Base-by-base conservation (phyloP, 2,888 invertebrate genomes). In the Aquatica leii region DNA sequence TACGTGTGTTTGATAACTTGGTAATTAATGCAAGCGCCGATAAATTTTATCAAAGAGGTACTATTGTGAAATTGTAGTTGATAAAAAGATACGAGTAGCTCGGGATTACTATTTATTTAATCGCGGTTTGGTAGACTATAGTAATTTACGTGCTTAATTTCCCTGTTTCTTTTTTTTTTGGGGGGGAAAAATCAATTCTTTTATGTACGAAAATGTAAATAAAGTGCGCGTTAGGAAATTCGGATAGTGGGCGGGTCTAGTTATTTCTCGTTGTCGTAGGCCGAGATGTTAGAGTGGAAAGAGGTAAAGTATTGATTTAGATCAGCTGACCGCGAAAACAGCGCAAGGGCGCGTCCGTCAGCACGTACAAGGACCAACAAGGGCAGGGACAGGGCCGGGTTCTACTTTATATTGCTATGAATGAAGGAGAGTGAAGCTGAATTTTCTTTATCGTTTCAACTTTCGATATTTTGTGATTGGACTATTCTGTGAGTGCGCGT, bases 271-370 rank as follows among this genome's bases (percentile, higher is more conserved):
- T 74, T 74, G 74, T 69, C 73, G 73, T 74, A 74, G 74, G 72
- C 71, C 72, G 67, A 53, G 62, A 64, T 56, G 63, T 53, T 50
- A 64, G 48, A 60, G 62, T 64, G 64, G 69, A 69, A 58, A 62
- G 65, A 62, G 67, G 67, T 60, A 66, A 67, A 71, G 70, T 74
- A 73, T 69, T 65, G 69, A 66, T 65, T 63, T 60, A 61, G 66
- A 74, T 74, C 76, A 73, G 76, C 74, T 75, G 75, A 74, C 74
- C 70, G 71, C 62, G 69, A 63, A 61, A 66, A 65, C 63, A 65
- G 66, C 67, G 67, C 68, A 69, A 72, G 71, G 73, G 73, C 69
- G 71, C 71, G 68, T 61, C 68, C 66, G 64, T 61, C 59, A 58
- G 18, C 65, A 56, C 65, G 59, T 59, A 63, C 43, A 61, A 56